Base-by-base conservation (phyloP, 2,113 vertebrate genomes). In the Oryzias celebensis region DNA sequence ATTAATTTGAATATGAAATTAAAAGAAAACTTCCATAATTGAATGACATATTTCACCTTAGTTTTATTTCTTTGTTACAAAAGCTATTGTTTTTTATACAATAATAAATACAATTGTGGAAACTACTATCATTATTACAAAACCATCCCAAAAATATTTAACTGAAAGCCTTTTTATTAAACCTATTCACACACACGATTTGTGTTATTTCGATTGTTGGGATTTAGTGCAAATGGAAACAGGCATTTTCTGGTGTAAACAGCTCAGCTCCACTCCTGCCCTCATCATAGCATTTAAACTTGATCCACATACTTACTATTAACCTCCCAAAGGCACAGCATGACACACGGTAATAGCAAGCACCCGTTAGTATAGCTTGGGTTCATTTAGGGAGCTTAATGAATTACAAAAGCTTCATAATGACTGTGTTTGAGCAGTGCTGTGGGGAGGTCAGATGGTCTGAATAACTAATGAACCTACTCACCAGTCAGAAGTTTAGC, bases 321-420 rank as follows among this genome's bases (percentile, higher is more conserved):
- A 65, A 79, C 76, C 81, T 87, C 78, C 69, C 67, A 0, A 45
- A 71, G 62, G 76, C 71, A n/a, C 63, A 26, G 64, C 47, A 15
- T 74, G 75, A 64, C 73, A 61, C 77, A 77, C 72, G 36, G 69
- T 77, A 72, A 72, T 60, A 65, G 74, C 60, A 2, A 46, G 49
- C 58, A 64, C 61, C 64, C 68, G 64, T 83, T 65, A 8, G 61
- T 78, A 57, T 78, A 78, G 75, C 79, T 67, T 70, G 79, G 86
- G 77, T 83, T 88, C 69, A 85, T 89, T 84, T 82, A 83, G 78
- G 79, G 48, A 68, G 75, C 79, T 68, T 89, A 87, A 87, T 87
- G 82, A 90, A 87, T 87, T 88, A 90, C 86, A 88, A 82, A 82
- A 72, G 58, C 68, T 78, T 73, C 14, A 20, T 86, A 83, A 87